Percentiles rank a stretch among this genome's conserved stretches.
Conservation (phyloP, 2,113 vertebrate species). For the Otolemur garnettii region DNA sequence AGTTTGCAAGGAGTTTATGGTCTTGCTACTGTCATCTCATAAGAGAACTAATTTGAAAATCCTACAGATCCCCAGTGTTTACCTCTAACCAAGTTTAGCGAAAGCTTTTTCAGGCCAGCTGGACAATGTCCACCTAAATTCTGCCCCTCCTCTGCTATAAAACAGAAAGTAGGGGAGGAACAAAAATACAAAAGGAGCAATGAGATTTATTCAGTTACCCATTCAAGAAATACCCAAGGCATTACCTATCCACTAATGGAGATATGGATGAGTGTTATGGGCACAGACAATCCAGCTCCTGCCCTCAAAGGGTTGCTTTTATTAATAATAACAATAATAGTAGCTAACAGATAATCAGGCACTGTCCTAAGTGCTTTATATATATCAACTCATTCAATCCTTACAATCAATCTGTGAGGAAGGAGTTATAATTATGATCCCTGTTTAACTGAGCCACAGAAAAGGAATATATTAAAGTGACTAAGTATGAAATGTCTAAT, state of each 20-base stretch:
- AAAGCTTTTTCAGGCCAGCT: not conserved
- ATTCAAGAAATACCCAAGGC: not conserved
- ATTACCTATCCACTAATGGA: not conserved
- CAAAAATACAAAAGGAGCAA: not conserved
- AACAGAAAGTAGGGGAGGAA: not conserved
- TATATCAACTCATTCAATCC: not conserved
- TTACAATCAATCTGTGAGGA: not conserved
- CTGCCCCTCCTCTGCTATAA: not conserved
- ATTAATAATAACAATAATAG: not conserved
- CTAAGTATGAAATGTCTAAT: too few species aligned
- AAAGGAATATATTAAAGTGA: not conserved
- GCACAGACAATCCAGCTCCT: not conserved
- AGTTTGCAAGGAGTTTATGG: not conserved
- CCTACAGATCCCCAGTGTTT: not conserved
- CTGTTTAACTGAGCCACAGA: not conserved
- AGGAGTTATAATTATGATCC: not conserved
- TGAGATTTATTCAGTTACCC: not conserved
- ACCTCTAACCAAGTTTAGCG: not conserved
- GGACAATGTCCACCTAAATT: not conserved
- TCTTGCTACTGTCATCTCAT: not conserved
- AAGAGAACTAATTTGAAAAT: not conserved
- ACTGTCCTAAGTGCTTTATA: not conserved
- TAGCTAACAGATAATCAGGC: not conserved
- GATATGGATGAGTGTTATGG: not conserved
- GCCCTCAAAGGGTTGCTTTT: not conserved